A percentile compares a stretch with the other conserved stretches of the same genome.
phyloP scores from a whole-genome alignment of 2,888 invertebrate species.

The Pyrochroa serraticornis region DNA sequence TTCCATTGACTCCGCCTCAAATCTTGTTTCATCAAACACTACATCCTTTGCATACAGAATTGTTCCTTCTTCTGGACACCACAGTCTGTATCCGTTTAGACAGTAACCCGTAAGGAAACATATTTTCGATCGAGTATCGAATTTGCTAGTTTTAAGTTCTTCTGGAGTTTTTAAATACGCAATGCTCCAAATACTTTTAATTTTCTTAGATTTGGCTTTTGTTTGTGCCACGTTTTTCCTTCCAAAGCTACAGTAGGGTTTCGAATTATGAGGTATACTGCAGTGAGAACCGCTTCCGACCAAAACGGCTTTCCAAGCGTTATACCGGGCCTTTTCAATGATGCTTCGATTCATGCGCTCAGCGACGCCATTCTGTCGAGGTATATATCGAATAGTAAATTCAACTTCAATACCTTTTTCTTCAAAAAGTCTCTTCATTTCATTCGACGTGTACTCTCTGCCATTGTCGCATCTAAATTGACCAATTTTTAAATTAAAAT shows the following conservation, averaged over 20 bases:
- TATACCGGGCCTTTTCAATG: conserved; percentile 47
- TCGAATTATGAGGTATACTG: conserved; percentile 45
- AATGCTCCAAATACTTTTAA: not conserved
- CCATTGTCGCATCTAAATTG: conserved; percentile 40
- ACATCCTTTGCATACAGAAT: not conserved
- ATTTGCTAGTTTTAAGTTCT: not conserved
- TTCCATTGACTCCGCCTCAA: no score
- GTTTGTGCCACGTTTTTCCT: conserved; percentile 30
- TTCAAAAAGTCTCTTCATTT: conserved; percentile 39
- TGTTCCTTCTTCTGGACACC: conserved; percentile 8
- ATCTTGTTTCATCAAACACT: not conserved
- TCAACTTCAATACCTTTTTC: conserved; percentile 39
- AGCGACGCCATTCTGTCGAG: conserved; percentile 33
- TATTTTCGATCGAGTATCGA: not conserved
- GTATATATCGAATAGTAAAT: conserved; percentile 38
- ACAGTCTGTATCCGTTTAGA: conserved; percentile 8
- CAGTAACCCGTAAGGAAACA: conserved; percentile 6
- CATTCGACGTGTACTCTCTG: conserved; percentile 44
- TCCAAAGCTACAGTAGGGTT: conserved; percentile 45
- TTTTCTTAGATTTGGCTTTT: no score
- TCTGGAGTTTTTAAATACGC: not conserved
- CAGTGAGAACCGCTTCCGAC: conserved; percentile 24
- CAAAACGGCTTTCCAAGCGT: conserved; percentile 36
- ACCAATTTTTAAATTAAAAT: conserved; percentile 9
- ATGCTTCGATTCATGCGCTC: conserved; percentile 40